Percentiles rank a stretch among this genome's conserved stretches.
Conservation (phyloP, 2,888 invertebrate genomes). For the Heliconius cydno region DNA sequence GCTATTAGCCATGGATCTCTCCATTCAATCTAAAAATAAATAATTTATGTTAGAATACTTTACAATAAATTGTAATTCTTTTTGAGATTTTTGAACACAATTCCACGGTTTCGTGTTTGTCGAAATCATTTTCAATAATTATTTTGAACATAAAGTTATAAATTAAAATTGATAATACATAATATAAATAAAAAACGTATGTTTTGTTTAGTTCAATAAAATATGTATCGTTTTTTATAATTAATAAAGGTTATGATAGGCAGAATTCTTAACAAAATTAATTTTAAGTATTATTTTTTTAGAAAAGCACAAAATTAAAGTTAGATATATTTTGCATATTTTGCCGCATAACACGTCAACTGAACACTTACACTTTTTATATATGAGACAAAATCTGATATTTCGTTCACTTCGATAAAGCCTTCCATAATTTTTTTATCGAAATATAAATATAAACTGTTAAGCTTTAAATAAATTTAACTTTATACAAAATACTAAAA, state of each 20-base stretch:
- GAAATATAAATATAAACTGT: neutral
- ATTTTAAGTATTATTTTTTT: neutral
- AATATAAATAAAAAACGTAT: neutral
- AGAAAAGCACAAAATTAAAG: neutral
- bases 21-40: slow-evolving; percentile 91
- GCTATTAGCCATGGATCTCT: slow-evolving; percentile 93
- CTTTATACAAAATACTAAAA: neutral
- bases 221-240: neutral
- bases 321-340: slow-evolving; percentile 2
- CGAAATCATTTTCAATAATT: neutral
- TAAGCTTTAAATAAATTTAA: slow-evolving; percentile 5
- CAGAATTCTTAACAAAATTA: neutral
- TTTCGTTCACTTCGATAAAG: slow-evolving; percentile 88
- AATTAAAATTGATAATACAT: neutral
- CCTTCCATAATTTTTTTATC: slow-evolving; percentile 75
- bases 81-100: neutral
- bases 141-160: neutral
- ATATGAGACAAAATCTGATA: slow-evolving; percentile 91
- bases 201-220: neutral
- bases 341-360: slow-evolving; percentile 41
- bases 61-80: slow-evolving; percentile 10
- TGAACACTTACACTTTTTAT: slow-evolving; percentile 88
- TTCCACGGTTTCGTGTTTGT: neutral
- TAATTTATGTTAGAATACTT: neutral
- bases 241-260: neutral